Evolutionary conservation across 2,113 vertebrate species (phyloP).

Genomic region (Phycodurus eques): DNA sequence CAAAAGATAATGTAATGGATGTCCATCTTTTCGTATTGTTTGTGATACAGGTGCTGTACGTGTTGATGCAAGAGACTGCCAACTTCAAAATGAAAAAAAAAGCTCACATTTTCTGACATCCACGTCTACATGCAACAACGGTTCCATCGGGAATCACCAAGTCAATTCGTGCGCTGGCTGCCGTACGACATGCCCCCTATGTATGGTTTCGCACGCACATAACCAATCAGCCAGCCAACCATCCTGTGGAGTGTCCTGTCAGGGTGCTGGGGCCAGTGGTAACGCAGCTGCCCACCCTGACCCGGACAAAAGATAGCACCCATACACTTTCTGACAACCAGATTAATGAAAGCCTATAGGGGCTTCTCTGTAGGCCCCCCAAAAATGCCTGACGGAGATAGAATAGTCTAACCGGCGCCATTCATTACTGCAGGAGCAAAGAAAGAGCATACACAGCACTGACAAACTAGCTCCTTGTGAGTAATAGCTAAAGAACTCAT

Average conservation of each 20-base stretch:
- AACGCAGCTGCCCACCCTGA: slow-evolving; percentile 67
- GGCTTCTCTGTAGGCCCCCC: slow-evolving; percentile 68
- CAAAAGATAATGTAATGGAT: no score
- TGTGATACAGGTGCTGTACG: background rate
- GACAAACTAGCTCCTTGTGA: slow-evolving; percentile 72
- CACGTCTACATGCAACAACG: slow-evolving; percentile 25
- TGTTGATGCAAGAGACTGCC: slow-evolving; percentile 3
- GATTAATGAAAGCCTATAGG: slow-evolving; percentile 73
- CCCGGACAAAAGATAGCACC: slow-evolving; percentile 67
- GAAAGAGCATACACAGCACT: slow-evolving; percentile 75
- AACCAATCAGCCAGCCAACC: slow-evolving; percentile 27
- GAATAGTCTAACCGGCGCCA: slow-evolving; percentile 72
- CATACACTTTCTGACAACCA: slow-evolving; percentile 70
- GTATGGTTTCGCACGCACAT: slow-evolving; percentile 36
- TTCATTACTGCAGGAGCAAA: slow-evolving; percentile 70
- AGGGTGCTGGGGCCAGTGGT: slow-evolving; percentile 58
- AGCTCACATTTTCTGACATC: slow-evolving; percentile 24
- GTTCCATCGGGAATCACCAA: slow-evolving; percentile 40
- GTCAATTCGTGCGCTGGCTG: slow-evolving; percentile 39
- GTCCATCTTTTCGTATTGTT: background rate
- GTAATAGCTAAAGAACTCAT: slow-evolving; percentile 74
- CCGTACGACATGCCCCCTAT: slow-evolving; percentile 34
- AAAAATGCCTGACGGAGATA: slow-evolving; percentile 73
- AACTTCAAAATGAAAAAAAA: slow-evolving; percentile 19
- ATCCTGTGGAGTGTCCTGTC: slow-evolving; percentile 43